Conservation (phyloP, 1,140 invertebrate genomes). For the Protaetia brevitarsis region DNA sequence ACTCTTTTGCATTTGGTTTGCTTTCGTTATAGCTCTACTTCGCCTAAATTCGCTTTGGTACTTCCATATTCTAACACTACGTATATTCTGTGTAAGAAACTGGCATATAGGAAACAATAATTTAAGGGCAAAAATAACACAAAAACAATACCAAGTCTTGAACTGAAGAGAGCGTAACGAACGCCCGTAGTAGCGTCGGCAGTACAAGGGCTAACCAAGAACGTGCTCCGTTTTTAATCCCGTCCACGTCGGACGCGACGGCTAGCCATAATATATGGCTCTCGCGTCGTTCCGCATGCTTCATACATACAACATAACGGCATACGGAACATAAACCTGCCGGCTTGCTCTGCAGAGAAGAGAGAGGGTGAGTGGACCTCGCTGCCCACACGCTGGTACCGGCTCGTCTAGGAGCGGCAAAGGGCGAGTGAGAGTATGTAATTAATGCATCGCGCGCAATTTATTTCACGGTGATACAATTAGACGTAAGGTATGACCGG, state of each 20-base stretch:
- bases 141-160: too few relatives aligned
- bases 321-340: conserved; percentile 11
- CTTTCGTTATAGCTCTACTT: too few relatives aligned
- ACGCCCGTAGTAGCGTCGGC: too few relatives aligned
- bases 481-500: conserved; percentile 37
- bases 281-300: conserved; percentile 34
- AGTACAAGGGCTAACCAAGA: too few relatives aligned
- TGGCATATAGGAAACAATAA: too few relatives aligned
- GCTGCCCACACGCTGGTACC: neutral
- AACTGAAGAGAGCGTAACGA: too few relatives aligned
- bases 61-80: too few relatives aligned
- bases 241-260: conserved; percentile 31
- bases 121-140: too few relatives aligned
- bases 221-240: conserved; percentile 40
- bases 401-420: neutral
- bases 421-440: conserved; percentile 23
- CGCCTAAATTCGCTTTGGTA: too few relatives aligned
- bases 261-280: conserved; percentile 38
- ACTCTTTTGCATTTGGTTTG: too few relatives aligned
- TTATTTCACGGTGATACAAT: conserved; percentile 38
- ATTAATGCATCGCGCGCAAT: conserved; percentile 37
- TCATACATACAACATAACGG: conserved; percentile 39
- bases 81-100: too few relatives aligned
- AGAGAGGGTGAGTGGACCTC: neutral
- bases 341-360: neutral